Evolutionary conservation across 37 sponge, comb jelly and placozoan species (phyloP).

Genomic region (Oscarella lobularis): DNA sequence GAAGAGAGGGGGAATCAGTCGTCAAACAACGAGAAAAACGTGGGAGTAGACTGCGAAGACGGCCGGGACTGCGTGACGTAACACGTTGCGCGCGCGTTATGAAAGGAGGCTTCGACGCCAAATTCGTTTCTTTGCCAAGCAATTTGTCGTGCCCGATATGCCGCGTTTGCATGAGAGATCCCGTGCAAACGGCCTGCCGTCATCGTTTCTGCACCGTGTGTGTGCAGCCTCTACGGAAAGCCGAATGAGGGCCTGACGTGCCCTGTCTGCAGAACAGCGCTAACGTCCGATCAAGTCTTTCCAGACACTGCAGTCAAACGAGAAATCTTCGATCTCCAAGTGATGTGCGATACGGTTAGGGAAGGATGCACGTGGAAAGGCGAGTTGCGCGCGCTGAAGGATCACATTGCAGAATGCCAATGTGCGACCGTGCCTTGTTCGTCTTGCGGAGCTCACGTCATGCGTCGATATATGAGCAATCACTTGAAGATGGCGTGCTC

Average conservation of each 20-base stretch:
- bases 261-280: neutral
- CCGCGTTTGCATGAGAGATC: neutral
- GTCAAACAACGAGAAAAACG: too few relatives aligned
- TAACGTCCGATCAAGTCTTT: neutral
- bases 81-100: neutral
- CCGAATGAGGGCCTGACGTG: neutral
- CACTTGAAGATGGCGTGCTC: neutral
- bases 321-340: neutral
- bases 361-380: neutral
- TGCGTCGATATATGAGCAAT: neutral
- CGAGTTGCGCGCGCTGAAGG: neutral
- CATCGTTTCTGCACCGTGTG: neutral
- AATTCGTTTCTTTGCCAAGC: neutral
- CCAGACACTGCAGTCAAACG: neutral
- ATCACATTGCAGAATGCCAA: neutral
- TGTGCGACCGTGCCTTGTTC: neutral
- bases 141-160: neutral
- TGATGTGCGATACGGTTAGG: neutral
- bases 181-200: neutral
- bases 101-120: neutral
- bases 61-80: too few relatives aligned
- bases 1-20: too few relatives aligned
- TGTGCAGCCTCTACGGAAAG: neutral
- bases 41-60: too few relatives aligned
- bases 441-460: neutral